Percentiles rank a stretch among this genome's conserved stretches.
phyloP scores from a whole-genome alignment of 2,797 vertebrate species.

The Paratrypauchen microcephalus region DNA sequence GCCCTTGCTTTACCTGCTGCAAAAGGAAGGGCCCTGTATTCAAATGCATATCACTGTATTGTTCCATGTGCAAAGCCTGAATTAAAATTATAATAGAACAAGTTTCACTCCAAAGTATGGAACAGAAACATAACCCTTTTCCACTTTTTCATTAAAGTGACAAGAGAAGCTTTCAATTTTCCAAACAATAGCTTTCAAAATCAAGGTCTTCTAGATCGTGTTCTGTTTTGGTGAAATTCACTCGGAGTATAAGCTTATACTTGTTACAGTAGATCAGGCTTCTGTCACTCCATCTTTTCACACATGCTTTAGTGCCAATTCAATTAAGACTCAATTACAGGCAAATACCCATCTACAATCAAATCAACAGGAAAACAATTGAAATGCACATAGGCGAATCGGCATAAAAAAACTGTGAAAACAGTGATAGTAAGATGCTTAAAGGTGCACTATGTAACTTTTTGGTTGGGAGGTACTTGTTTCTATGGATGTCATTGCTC shows the following conservation, averaged over 20 bases:
- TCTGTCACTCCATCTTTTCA: conserved; percentile 52
- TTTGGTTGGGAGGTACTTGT: too few species aligned
- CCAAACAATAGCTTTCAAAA: conserved; percentile 56
- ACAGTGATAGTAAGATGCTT: background rate
- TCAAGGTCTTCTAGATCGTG: conserved; percentile 43
- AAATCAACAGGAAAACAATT: conserved; percentile 16
- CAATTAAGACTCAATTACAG: conserved; percentile 86
- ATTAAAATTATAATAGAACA: conserved; percentile 68
- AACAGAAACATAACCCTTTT: conserved; percentile 33
- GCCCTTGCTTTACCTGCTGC: conserved; percentile 45
- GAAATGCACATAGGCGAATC: conserved; percentile 6
- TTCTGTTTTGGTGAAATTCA: conserved; percentile 57
- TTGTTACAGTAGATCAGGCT: conserved; percentile 32
- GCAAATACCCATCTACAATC: conserved; percentile 25
- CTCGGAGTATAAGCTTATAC: conserved; percentile 28
- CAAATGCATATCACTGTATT: conserved; percentile 70
- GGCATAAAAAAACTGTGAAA: conserved; percentile 7
- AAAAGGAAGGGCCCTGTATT: conserved; percentile 50
- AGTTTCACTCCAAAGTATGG: conserved; percentile 51
- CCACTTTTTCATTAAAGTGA: conserved; percentile 60
- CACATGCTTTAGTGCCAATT: conserved; percentile 72
- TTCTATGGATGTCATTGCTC: too few species aligned
- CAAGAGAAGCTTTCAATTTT: conserved; percentile 52
- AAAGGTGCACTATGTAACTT: conserved; percentile 6
- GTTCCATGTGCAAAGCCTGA: conserved; percentile 48